phyloP scores from a whole-genome alignment of 1,140 invertebrate species.

The Megalonaias nervosa region DNA sequence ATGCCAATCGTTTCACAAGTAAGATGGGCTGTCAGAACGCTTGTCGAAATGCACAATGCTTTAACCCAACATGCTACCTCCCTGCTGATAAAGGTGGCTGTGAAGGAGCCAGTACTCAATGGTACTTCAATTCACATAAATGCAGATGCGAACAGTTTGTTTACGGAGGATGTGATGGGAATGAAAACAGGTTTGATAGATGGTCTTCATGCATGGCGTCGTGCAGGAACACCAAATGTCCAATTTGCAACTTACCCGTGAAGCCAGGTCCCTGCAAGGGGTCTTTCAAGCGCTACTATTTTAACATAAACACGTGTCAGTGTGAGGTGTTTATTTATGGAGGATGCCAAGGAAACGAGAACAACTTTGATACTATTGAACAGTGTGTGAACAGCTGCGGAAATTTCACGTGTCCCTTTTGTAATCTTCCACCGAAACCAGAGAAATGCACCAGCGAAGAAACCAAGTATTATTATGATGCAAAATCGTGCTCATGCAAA shows the following conservation, averaged over 20 bases:
- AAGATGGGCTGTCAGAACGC: constrained; percentile 36
- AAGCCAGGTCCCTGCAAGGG: constrained; percentile 56
- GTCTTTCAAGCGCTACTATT: constrained; percentile 65
- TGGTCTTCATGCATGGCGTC: constrained; percentile 44
- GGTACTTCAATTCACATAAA: constrained; percentile 50
- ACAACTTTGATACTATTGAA: constrained; percentile 65
- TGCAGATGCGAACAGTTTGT: constrained; percentile 54
- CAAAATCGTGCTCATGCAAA: constrained; percentile 61
- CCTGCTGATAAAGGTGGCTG: constrained; percentile 83
- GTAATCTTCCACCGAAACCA: constrained; percentile 49
- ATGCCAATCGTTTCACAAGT: constrained; percentile 67
- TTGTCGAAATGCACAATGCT: constrained; percentile 15
- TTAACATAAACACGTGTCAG: constrained; percentile 63
- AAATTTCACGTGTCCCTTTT: constrained; percentile 13
- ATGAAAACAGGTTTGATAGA: constrained; percentile 61
- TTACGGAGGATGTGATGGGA: constrained; percentile 66
- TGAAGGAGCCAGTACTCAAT: constrained; percentile 71
- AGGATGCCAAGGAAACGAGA: constrained; percentile 69
- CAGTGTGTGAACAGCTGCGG: constrained; percentile 48
- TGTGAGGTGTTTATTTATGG: constrained; percentile 70
- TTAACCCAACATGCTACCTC: constrained; percentile 79
- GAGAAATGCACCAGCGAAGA: constrained; percentile 69
- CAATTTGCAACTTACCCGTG: constrained; percentile 45
- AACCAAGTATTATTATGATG: constrained; percentile 66
- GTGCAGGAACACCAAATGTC: constrained; percentile 47